Evolutionary conservation across 2,888 invertebrate genomes (phyloP).

Genomic region (Lasioglossum marginatum): DNA sequence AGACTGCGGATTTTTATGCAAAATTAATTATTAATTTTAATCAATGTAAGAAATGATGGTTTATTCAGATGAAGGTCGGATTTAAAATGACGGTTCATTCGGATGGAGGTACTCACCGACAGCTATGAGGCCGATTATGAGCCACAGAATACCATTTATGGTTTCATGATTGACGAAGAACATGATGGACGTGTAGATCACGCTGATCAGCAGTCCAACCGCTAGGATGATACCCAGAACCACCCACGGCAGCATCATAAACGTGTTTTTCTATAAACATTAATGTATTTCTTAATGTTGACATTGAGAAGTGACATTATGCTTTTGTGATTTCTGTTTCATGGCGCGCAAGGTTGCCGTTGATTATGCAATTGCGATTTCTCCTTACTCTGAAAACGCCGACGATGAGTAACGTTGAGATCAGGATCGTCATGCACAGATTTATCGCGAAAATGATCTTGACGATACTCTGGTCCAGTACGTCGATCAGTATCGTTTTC

Average conservation of each 20-base stretch:
- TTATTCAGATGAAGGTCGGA: too few species aligned
- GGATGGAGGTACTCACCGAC: slow-evolving; percentile 85
- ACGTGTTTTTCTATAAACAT: slow-evolving; percentile 90
- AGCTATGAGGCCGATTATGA: slow-evolving; percentile 87
- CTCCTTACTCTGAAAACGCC: slow-evolving; percentile 90
- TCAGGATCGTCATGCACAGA: slow-evolving; percentile 92
- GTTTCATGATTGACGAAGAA: slow-evolving; percentile 88
- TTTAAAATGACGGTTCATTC: not conserved
- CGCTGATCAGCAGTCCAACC: slow-evolving; percentile 91
- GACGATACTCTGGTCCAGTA: slow-evolving; percentile 89
- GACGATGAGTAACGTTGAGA: slow-evolving; percentile 90
- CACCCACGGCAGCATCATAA: slow-evolving; percentile 94
- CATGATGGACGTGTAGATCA: slow-evolving; percentile 91
- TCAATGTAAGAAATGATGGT: too few species aligned
- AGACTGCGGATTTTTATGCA: too few species aligned
- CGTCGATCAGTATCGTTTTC: slow-evolving; percentile 92
- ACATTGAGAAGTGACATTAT: not conserved
- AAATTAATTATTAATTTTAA: too few species aligned
- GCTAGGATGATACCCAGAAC: slow-evolving; percentile 92
- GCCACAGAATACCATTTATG: slow-evolving; percentile 87
- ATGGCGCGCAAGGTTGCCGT: not conserved
- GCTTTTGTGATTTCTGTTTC: not conserved
- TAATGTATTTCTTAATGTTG: not conserved
- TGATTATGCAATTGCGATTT: not conserved
- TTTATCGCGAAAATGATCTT: slow-evolving; percentile 92